Base-by-base conservation (phyloP, 2,888 invertebrate genomes). In the Myathropa florea region DNA sequence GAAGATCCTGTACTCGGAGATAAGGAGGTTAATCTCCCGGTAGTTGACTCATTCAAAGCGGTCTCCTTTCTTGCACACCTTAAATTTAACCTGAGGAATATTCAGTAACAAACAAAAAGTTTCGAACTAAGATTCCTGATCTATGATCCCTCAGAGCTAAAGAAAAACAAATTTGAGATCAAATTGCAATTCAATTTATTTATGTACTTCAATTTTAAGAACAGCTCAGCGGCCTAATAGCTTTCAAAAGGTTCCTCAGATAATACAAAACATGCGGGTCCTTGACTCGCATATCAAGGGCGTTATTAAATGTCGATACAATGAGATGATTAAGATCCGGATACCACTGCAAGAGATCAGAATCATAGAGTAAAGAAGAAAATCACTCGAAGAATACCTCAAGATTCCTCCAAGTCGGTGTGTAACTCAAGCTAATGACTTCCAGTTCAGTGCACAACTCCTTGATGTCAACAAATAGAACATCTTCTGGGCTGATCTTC, bases 291-390 rank as follows among this genome's bases (percentile, higher is more conserved):
- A 83, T 4, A 28, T 91, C 90, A 4, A 60, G 70, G 10, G 90
- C 89, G 36, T 86, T 75, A 0, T 88, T 87, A 76, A 89, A 90
- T 84, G 89, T 89, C 0, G 91, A 91, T 33, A 36, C 71, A 0
- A 92, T 89, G 0, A 91, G 88, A 76, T 90, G 89, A 88, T 91
- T 90, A n/a, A 92, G 78, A 88, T 92, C 92, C 6, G 90, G 88
- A 77, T 89, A 90, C 23, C 78, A 65, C 92, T 92, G 46, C 9
- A 85, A 88, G 1, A 6, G 18, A 46, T 21, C 18, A 18, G 4
- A 46, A 18, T 46, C 39, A 4, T 46, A 6, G 14, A 63, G 33
- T n/a, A 30, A 36, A 21, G 12, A 21, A 12, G 14, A 57, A 21
- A 12, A 33, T 71, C 0, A 18, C 23, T 39, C 24, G 21, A 28